Evolutionary conservation across 2,113 vertebrate species (phyloP).

Genomic region (Australoheros scitulus): DNA sequence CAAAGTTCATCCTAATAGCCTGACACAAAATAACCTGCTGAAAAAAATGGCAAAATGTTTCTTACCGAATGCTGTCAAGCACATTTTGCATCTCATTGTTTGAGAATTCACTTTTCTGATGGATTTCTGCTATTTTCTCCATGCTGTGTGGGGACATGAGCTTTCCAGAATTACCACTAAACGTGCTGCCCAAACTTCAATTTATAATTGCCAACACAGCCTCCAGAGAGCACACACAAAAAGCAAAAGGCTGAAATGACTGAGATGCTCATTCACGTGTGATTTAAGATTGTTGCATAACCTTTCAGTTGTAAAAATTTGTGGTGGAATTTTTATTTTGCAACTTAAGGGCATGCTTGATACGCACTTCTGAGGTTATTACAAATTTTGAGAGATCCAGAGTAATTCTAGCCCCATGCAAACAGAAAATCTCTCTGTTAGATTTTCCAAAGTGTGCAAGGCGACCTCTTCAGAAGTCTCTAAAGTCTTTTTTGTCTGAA

Average conservation of each 20-base stretch:
- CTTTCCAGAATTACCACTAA: not conserved
- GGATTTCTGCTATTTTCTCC: not conserved
- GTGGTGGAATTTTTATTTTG: not conserved
- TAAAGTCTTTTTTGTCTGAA: not conserved
- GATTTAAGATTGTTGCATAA: not conserved
- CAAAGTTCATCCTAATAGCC: not conserved
- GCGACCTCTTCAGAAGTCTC: too few relatives aligned
- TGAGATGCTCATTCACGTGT: not conserved
- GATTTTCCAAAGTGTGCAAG: not conserved
- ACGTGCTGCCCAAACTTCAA: not conserved
- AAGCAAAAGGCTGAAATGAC: not conserved
- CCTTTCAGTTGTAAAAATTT: not conserved
- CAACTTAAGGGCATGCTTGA: not conserved
- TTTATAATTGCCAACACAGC: not conserved
- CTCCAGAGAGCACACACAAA: too few relatives aligned
- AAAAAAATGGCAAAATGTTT: not conserved
- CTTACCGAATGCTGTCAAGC: not conserved
- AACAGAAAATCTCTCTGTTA: not conserved
- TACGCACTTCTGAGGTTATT: not conserved
- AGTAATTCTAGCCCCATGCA: not conserved
- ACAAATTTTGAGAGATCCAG: not conserved
- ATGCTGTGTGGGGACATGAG: not conserved
- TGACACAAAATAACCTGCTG: not conserved
- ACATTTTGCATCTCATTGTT: not conserved
- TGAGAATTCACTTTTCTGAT: not conserved